Percentiles rank a stretch among this genome's conserved stretches.
Evolutionary conservation across 2,113 vertebrate genomes (phyloP).

Genomic region (Phoenicopterus ruber): DNA sequence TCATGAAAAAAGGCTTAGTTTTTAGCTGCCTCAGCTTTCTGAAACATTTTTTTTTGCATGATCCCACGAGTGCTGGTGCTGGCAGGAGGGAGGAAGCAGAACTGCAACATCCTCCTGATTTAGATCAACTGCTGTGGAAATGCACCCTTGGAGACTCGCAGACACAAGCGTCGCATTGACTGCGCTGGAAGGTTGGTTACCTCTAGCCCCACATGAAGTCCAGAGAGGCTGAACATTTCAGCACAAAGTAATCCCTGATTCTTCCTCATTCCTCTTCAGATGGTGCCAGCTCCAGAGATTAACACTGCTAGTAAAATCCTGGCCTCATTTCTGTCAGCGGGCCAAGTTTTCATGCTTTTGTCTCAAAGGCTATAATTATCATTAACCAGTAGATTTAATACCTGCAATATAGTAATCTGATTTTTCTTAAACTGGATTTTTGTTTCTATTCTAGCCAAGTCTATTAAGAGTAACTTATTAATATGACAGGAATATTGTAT

Average conservation of each 20-base stretch:
- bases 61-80: neutral
- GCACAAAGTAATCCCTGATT: neutral
- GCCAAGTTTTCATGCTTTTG: neutral
- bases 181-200: neutral
- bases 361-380: neutral
- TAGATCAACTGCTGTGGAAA: neutral
- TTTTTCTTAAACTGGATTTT: neutral
- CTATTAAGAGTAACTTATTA: neutral
- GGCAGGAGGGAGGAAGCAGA: neutral
- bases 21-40: neutral
- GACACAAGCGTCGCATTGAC: accelerated
- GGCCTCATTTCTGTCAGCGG: neutral
- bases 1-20: accelerated
- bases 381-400: neutral
- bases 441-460: neutral
- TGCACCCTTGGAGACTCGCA: neutral
- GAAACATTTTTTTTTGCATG: neutral
- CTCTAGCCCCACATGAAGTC: neutral
- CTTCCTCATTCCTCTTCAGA: neutral
- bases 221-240: neutral
- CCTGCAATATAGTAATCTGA: neutral
- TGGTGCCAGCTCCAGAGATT: neutral
- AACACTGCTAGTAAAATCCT: neutral
- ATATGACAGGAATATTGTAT: neutral
- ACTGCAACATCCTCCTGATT: neutral